Evolutionary conservation across 2,113 vertebrate genomes (phyloP).

Genomic region (Laticauda colubrina): DNA sequence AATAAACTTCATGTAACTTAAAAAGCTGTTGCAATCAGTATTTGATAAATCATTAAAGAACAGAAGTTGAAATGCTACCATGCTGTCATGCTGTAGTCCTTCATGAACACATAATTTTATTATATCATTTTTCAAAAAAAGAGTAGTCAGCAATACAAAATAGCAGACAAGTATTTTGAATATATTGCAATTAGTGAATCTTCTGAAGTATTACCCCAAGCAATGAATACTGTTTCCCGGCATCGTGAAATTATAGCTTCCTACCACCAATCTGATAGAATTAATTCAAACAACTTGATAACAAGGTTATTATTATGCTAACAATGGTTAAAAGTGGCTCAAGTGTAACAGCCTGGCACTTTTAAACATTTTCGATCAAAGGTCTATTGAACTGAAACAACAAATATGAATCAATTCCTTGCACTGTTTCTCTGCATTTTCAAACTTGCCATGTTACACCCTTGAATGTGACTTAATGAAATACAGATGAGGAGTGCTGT

Average conservation of each 20-base stretch:
- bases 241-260: conserved; percentile 38
- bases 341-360: conserved; percentile 45
- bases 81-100: conserved; percentile 28
- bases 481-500: conserved; percentile 44
- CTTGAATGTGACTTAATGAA: conserved; percentile 50
- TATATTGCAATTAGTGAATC: conserved; percentile 11
- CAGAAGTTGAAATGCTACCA: conserved; percentile 16
- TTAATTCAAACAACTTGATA: conserved; percentile 61
- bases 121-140: conserved; percentile 35
- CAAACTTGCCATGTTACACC: conserved; percentile 47
- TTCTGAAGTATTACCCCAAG: conserved; percentile 31
- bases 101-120: conserved; percentile 15
- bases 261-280: conserved; percentile 56
- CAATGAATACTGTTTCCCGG: conserved; percentile 12
- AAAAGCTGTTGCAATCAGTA: not conserved
- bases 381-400: conserved; percentile 66
- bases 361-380: conserved; percentile 65
- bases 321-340: conserved; percentile 49
- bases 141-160: conserved; percentile 45
- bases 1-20: not conserved
- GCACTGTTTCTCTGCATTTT: conserved; percentile 56
- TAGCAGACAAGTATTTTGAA: conserved; percentile 40
- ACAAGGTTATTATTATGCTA: conserved; percentile 49
- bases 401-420: conserved; percentile 64
- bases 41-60: not conserved